Conservation (phyloP, 1,140 invertebrate species). For the Hydropsyche tenuis region DNA sequence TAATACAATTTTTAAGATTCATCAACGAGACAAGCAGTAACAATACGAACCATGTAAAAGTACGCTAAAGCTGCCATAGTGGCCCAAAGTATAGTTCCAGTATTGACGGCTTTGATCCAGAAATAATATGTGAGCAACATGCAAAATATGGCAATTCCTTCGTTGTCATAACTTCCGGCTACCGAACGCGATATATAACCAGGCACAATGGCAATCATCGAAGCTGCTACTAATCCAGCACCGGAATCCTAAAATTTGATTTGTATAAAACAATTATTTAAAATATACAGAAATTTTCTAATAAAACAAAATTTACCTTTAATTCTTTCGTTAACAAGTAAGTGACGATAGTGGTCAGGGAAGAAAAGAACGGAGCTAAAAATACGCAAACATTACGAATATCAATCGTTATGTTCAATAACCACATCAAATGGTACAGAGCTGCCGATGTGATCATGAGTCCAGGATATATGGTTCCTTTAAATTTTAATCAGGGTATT, state of each 20-base stretch:
- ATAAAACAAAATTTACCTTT: conserved; percentile 66
- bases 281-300: conserved; percentile 2
- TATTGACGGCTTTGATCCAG: conserved; percentile 98
- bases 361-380: conserved; percentile 95
- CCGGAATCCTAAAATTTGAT: conserved; percentile 87
- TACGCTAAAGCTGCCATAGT: conserved; percentile 90
- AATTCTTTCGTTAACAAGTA: conserved; percentile 96
- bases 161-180: conserved; percentile 97
- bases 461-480: conserved; percentile 95
- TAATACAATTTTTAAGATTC: conserved; percentile 10
- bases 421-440: conserved; percentile 86
- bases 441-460: conserved; percentile 97
- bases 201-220: conserved; percentile 95
- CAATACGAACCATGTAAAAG: conserved; percentile 90
- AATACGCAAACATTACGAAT: conserved; percentile 98
- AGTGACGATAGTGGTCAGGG: conserved; percentile 93
- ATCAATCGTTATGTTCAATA: conserved; percentile 93
- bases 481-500: too few species aligned
- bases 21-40: neutral
- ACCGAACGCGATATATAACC: conserved; percentile 97
- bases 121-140: conserved; percentile 97
- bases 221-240: conserved; percentile 90
- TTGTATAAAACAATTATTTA: conserved; percentile 32
- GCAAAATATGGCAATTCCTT: conserved; percentile 98
- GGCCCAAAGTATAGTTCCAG: conserved; percentile 92